Percentiles rank a stretch among this genome's conserved stretches.
These are phyloP conservation scores for Augochlora pura DNA, from an alignment of 1,140 invertebrate genomes.

Conservation along the genomic window DNA sequence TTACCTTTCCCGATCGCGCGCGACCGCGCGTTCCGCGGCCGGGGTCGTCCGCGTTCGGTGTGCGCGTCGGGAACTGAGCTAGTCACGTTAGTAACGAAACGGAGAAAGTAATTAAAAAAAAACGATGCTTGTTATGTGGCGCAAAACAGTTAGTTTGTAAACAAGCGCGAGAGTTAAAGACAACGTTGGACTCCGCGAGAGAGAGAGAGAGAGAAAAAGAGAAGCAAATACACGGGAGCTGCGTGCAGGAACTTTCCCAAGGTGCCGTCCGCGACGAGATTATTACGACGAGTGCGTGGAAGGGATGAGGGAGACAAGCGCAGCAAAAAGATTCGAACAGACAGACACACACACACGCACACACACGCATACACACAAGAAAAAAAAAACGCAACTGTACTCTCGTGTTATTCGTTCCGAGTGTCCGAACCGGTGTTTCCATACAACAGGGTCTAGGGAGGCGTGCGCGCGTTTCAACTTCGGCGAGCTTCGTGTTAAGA, in stretches of 20 bases:
- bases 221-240: background rate
- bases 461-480: constrained; percentile 16
- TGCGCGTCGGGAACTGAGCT: constrained; percentile 51
- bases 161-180: constrained; percentile 1
- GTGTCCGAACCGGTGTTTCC: constrained; percentile 38
- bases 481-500: constrained; percentile 13
- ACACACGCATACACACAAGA: background rate
- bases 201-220: background rate
- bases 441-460: constrained; percentile 60
- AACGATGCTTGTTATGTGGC: constrained; percentile 70
- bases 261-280: constrained; percentile 62
- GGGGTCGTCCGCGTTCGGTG: too few species aligned
- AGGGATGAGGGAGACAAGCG: background rate
- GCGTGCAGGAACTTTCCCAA: constrained; percentile 46
- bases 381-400: background rate
- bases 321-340: too few species aligned
- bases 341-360: too few species aligned
- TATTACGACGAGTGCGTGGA: constrained; percentile 29
- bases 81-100: constrained; percentile 68
- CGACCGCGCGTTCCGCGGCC: background rate
- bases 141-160: constrained; percentile 61
- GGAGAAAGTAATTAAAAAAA: constrained; percentile 61
- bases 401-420: constrained; percentile 33
- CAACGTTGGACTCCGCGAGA: too few species aligned
- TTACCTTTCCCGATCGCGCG: constrained; percentile 8